Evolutionary conservation across 1,140 invertebrate genomes (phyloP), one percentile per base, ranked within the genome.

Genomic region (Cydia amplana): DNA sequence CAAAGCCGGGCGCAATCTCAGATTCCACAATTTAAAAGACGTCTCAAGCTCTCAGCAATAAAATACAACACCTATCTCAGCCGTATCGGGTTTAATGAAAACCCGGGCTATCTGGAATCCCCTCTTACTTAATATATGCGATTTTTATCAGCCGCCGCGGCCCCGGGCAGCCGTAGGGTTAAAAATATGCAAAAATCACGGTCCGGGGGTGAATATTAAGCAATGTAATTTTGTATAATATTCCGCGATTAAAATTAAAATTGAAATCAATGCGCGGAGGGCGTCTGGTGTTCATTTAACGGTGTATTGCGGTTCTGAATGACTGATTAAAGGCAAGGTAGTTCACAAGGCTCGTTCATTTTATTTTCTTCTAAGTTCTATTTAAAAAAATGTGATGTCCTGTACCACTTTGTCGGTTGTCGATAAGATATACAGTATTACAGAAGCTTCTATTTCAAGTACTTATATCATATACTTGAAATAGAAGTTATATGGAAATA

Each of bases 241-340:
- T 93, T 91, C 89, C 85, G 82, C 90, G 93, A 93, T 93, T 93
- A 93, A 93, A 92, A 92, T 93, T 93, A 86, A 93, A 93, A 93
- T 93, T 93, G 92, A 93, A 93, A 93, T 93, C 92, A 93, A 93
- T 93, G 91, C 90, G 87, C 83, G 87, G 82, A 7, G 74, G 74
- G 32, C 49, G 65, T 40, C 32, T 36, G 65, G 55, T 60, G 55
- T 23, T 70, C 14, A 10, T 51, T 51, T 46, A n/a, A 51, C 7
- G 28, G 72, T 4, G 16, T 32, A 9, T 49, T 55, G 51, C 51
- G 51, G n/a, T 18, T 32, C 6, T 32, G 2, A n/a, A 51, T 18
- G 49, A 12, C n/a, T 25, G 1, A n/a, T n/a, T n/a, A n/a, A n/a
- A n/a, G n/a, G n/a, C n/a, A n/a, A n/a, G n/a, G n/a, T n/a, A n/a